Evolutionary conservation across 1,140 invertebrate species (phyloP), one percentile per base, ranked within the genome.

Genomic region (Goniozus legneri): DNA sequence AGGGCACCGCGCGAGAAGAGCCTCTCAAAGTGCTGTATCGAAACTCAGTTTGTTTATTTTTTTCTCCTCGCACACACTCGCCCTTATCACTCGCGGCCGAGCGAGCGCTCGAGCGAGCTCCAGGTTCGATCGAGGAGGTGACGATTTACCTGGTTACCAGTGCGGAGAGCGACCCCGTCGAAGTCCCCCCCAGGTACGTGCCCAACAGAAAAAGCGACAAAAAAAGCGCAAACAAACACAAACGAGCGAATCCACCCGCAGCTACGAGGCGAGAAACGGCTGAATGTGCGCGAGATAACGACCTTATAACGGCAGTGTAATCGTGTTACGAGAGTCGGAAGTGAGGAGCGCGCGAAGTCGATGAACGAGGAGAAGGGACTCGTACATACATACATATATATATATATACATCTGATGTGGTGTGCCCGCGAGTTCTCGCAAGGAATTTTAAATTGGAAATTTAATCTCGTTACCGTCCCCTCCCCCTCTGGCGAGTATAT

Each of bases 1-100:
- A 75, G 71, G 72, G 69, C 71, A 71, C 60, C 53, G 52, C 22
- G 59, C 58, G 38, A 40, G 21, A 20, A 22, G 56, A 50, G 44
- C 24, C 10, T 10, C 24, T 27, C 24, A 27, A n/a, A 27, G 24
- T 27, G 24, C 24, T 27, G 10, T 27, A 27, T 6, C n/a, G n/a
- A n/a, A n/a, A n/a, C n/a, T n/a, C n/a, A n/a, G n/a, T n/a, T n/a
- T n/a, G n/a, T n/a, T n/a, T n/a, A n/a, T n/a, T n/a, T n/a, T n/a
- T n/a, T n/a, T n/a, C n/a, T n/a, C n/a, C n/a, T n/a, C n/a, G n/a
- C n/a, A n/a, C n/a, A n/a, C n/a, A n/a, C n/a, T n/a, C n/a, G n/a
- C n/a, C n/a, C n/a, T n/a, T n/a, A n/a, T n/a, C n/a, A n/a, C n/a
- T n/a, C n/a, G n/a, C n/a, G n/a, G n/a, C n/a, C n/a, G n/a, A n/a